Conservation (phyloP, 2,888 invertebrate genomes). For the Subacronicta megacephala region DNA sequence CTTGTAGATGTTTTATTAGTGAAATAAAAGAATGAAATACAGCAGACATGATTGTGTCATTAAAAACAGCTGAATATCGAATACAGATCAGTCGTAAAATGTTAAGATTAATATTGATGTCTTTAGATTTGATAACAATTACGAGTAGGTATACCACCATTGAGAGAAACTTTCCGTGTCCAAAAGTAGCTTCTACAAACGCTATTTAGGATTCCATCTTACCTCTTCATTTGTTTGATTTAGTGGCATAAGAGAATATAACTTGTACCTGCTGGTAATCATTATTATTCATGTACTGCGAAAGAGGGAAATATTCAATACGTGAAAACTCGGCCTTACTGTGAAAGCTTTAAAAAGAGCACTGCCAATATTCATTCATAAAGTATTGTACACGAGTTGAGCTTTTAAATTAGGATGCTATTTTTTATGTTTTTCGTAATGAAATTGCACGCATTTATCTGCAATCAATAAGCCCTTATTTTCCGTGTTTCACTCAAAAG, state of each 20-base stretch:
- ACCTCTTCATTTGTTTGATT: too few species aligned
- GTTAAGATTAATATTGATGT: neutral
- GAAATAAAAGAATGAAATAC: neutral
- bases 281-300: too few species aligned
- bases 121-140: neutral
- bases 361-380: constrained; percentile 83
- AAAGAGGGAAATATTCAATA: constrained; percentile 31
- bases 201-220: too few species aligned
- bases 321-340: constrained; percentile 40
- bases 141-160: too few species aligned
- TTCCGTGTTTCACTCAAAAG: constrained; percentile 14
- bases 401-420: constrained; percentile 47
- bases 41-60: too few species aligned
- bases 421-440: constrained; percentile 20
- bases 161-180: too few species aligned
- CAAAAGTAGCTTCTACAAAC: neutral
- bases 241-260: too few species aligned
- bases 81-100: neutral
- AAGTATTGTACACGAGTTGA: constrained; percentile 48
- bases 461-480: constrained; percentile 13
- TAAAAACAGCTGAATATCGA: too few species aligned
- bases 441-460: constrained; percentile 45
- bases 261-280: too few species aligned
- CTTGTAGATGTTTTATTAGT: neutral
- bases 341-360: constrained; percentile 64